Percentiles rank a stretch among this genome's conserved stretches.
These are phyloP conservation scores for Leptinotarsa juncta DNA, from an alignment of 2,888 invertebrate genomes.

Conservation along the genomic window DNA sequence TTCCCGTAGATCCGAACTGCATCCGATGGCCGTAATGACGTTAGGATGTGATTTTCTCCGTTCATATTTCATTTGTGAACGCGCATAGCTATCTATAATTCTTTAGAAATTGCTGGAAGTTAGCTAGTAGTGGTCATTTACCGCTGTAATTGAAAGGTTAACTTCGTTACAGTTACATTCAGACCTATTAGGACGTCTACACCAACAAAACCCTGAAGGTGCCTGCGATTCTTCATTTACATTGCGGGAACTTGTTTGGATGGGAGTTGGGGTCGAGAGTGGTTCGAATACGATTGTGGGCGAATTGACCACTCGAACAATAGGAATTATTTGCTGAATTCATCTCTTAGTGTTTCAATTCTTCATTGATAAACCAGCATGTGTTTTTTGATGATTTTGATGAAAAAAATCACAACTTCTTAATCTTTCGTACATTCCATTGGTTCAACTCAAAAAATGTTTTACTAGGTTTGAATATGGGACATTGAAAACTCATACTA, in stretches of 20 bases:
- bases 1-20: conserved; percentile 19
- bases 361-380: too few relatives aligned
- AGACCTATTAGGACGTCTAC: conserved; percentile 23
- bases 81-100: conserved; percentile 40
- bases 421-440: too few relatives aligned
- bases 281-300: not conserved
- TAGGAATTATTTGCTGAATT: too few relatives aligned
- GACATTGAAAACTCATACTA: too few relatives aligned
- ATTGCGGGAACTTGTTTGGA: conserved; percentile 10
- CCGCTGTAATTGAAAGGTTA: conserved; percentile 46
- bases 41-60: conserved; percentile 34
- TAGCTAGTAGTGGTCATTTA: conserved; percentile 44
- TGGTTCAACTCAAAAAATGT: too few relatives aligned
- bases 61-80: conserved; percentile 37
- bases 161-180: conserved; percentile 41
- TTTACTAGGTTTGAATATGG: too few relatives aligned
- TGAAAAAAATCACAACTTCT: too few relatives aligned
- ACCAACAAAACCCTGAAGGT: conserved; percentile 20
- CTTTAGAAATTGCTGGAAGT: conserved; percentile 46
- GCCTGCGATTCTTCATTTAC: conserved; percentile 23
- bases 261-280: not conserved
- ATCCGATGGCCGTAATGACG: conserved; percentile 26
- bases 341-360: too few relatives aligned
- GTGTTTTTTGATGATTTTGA: too few relatives aligned
- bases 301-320: too few relatives aligned